These are phyloP conservation scores for Adineta ricciae DNA, from an alignment of 2,888 invertebrate genomes.

Conservation along the genomic window DNA sequence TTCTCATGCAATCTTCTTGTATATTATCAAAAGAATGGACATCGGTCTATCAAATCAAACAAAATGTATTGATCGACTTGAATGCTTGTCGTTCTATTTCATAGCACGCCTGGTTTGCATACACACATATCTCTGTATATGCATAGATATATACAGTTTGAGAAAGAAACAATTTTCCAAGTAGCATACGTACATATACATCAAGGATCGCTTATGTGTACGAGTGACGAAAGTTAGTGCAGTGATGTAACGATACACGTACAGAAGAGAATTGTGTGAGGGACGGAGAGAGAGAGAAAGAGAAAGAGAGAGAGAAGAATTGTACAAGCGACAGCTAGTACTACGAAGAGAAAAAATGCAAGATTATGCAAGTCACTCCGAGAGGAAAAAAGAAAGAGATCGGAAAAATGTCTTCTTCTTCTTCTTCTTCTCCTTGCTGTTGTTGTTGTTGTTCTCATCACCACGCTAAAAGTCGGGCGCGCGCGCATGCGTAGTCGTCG, in stretches of 20 bases:
- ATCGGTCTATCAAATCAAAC: background rate
- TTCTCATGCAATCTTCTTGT: background rate
- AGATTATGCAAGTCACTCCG: conserved; percentile 15
- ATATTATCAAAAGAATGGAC: background rate
- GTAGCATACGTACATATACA: background rate
- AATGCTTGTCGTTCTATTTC: conserved; percentile 5
- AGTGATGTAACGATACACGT: background rate
- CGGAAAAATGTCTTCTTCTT: background rate
- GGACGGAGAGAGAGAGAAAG: background rate
- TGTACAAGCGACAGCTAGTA: background rate
- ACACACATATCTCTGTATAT: background rate
- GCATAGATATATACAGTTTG: background rate
- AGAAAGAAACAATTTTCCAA: background rate
- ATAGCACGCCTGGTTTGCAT: background rate
- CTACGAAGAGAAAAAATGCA: background rate
- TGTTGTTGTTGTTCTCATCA: conserved; percentile 17
- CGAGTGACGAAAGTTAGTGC: conserved; percentile 16
- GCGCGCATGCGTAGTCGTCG: background rate
- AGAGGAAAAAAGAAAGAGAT: conserved; percentile 7
- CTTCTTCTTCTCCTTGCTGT: background rate
- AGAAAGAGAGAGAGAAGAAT: background rate
- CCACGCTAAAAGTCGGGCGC: background rate
- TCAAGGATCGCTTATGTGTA: background rate
- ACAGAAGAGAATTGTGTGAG: background rate
- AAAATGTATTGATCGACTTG: background rate